Evolutionary conservation across 2,888 invertebrate genomes (phyloP).

Genomic region (Leptopterna dolabrata): DNA sequence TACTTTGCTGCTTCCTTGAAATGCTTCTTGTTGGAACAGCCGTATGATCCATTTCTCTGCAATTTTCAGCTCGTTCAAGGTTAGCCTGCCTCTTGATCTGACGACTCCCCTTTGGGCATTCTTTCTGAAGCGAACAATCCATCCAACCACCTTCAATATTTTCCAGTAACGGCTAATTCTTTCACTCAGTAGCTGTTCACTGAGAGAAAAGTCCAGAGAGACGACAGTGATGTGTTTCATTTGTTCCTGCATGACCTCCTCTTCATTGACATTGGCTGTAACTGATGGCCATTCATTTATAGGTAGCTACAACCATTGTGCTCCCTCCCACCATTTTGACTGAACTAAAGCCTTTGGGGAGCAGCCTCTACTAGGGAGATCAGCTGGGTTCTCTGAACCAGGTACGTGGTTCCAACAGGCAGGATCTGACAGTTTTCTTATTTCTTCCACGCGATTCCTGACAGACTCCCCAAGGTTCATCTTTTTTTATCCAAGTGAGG

Average conservation of each 20-base stretch:
- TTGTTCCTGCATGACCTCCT: constrained; percentile 24
- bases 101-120: background rate
- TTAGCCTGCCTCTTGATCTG: background rate
- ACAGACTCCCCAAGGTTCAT: constrained; percentile 62
- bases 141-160: background rate
- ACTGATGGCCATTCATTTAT: constrained; percentile 61
- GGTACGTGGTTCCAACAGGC: constrained; percentile 64
- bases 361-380: constrained; percentile 62
- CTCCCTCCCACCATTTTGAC: constrained; percentile 65
- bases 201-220: background rate
- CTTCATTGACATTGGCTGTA: background rate
- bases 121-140: constrained; percentile 14
- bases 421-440: constrained; percentile 55
- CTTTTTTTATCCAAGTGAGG: constrained; percentile 62
- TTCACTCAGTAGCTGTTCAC: background rate
- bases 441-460: constrained; percentile 26
- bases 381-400: constrained; percentile 62
- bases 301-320: constrained; percentile 63
- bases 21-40: background rate
- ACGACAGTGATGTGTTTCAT: background rate
- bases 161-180: background rate
- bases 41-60: background rate
- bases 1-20: background rate
- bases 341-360: constrained; percentile 61
- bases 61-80: background rate